Base-by-base conservation (phyloP, 1,140 invertebrate species). In the Sarcophaga bullata region DNA sequence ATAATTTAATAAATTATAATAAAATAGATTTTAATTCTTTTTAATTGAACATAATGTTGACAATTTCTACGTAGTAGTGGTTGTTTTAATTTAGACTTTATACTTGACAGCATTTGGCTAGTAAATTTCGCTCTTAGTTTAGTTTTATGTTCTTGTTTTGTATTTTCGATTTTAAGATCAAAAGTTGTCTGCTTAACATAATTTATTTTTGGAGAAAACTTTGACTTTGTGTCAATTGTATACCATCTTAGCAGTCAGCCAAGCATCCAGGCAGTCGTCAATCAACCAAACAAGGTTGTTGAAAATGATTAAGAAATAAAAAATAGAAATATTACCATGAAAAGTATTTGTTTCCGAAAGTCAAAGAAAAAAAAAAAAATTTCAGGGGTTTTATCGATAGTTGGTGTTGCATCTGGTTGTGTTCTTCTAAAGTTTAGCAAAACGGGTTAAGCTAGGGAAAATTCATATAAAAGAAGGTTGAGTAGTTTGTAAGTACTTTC, bases 101-200 rank as follows among this genome's bases (percentile, higher is more conserved):
- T 17, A n/a, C 7, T 76, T 76, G 48, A 8, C 1, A 68, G 10
- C n/a, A 8, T 49, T 78, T 78, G 13, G n/a, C 75, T 52, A 68
- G 17, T 19, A 19, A 68, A 68, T 17, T 6, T 68, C 49, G n/a
- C n/a, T n/a, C n/a, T n/a, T n/a, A n/a, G 25, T 37, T 37, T 37
- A 37, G 25, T 52, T 58, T 58, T 15, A 6, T 37, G 37, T 76
- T 6, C 5, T 76, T 49, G 10, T 76, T n/a, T 76, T 49, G 0
- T 76, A 49, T 15, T 49, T 49, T 0, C 3, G 3, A 76, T 76
- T 78, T 78, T 78, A 50, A 52, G 75, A 78, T 52, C 75, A 78
- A 78, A 78, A 78, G 75, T 78, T 78, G 48, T 78, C 50, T 49
- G 37, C 75, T 78, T 78, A 78, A 52, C 75, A 78, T 78, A 48